These are phyloP conservation scores for Danio albolineatus DNA, from an alignment of 2,797 vertebrate genomes.

Conservation along the genomic window DNA sequence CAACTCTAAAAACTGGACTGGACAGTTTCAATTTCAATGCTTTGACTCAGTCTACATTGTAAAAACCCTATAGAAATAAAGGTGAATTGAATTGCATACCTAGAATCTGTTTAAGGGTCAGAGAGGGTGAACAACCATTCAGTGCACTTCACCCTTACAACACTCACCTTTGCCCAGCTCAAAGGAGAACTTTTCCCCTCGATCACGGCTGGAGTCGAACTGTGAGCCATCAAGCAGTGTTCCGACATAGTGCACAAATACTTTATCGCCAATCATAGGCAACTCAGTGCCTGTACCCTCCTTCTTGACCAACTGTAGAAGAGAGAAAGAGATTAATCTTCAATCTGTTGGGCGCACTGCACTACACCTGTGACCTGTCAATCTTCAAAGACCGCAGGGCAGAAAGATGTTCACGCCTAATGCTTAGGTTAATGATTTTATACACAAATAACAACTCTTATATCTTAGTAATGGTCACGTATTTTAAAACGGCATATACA, in stretches of 20 bases:
- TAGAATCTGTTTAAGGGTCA: not conserved
- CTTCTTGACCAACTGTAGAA: conserved; percentile 87
- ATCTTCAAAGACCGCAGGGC: not conserved
- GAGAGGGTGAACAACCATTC: not conserved
- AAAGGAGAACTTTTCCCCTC: conserved; percentile 92
- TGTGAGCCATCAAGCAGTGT: conserved; percentile 91
- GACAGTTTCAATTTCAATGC: no score
- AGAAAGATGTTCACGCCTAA: conserved; percentile 7
- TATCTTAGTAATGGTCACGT: not conserved
- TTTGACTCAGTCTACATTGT: no score
- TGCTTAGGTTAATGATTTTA: not conserved
- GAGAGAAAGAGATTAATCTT: conserved; percentile 34
- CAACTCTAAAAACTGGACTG: no score
- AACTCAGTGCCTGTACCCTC: conserved; percentile 87
- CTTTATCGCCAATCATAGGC: conserved; percentile 96
- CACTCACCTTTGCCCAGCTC: conserved; percentile 94
- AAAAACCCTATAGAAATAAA: no score
- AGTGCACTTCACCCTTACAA: not conserved
- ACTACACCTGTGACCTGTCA: conserved; percentile 25
- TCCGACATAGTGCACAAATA: conserved; percentile 95
- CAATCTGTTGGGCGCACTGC: not conserved
- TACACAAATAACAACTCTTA: not conserved
- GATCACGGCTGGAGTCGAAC: conserved; percentile 95
- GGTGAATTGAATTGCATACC: no score
- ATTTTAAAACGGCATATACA: not conserved